Base-by-base conservation (phyloP, 2,113 vertebrate genomes). In the Dendrocopos noguchii region DNA sequence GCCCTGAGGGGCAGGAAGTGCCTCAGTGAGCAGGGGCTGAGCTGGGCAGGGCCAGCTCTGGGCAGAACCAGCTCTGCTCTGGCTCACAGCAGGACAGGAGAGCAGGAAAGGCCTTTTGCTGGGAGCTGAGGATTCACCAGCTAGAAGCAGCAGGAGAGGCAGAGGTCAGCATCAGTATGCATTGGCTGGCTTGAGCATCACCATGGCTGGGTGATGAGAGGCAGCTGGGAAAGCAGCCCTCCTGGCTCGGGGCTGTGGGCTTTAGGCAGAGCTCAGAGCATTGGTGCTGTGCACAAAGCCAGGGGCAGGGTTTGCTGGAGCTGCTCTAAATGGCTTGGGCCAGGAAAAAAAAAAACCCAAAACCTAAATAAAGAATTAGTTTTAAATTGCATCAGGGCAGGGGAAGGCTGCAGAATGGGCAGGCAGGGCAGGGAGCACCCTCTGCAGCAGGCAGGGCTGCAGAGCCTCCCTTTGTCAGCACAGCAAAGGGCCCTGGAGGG, bases 391-490 rank as follows among this genome's bases (percentile, higher is more conserved):
- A 13, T 57, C 34, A 71, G 28, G 80, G 57, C 85, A 76, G 76
- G 57, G n/a, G 52, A 52, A n/a, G 31, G 39, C n/a, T 70, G 63
- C 59, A 50, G 63, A 65, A 56, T 59, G 12, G 79, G 21, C 22
- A 27, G 39, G 46, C 13, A 72, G 64, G 72, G 71, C 57, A 66
- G 39, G 39, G 19, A 90, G 56, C 20, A 71, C 52, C 72, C 71
- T 65, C 84, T 50, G 61, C 59, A 72, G 65, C 82, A 87, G 91
- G 20, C 75, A 68, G 22, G 46, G 34, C 76, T 31, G 34, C 72
- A 91, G 87, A 87, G 76, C 82, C 95, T 94, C 91, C 60, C 82
- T 95, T 93, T 90, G 65, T 78, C 88, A 85, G 60, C 59, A 47
- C 3, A 44, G 76, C 52, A 55, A 85, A 94, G 82, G 52, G 65